Percentiles rank a stretch among this genome's conserved stretches.
These are phyloP conservation scores for Olivierus martensii DNA, from an alignment of 1,140 invertebrate species.

Conservation along the genomic window DNA sequence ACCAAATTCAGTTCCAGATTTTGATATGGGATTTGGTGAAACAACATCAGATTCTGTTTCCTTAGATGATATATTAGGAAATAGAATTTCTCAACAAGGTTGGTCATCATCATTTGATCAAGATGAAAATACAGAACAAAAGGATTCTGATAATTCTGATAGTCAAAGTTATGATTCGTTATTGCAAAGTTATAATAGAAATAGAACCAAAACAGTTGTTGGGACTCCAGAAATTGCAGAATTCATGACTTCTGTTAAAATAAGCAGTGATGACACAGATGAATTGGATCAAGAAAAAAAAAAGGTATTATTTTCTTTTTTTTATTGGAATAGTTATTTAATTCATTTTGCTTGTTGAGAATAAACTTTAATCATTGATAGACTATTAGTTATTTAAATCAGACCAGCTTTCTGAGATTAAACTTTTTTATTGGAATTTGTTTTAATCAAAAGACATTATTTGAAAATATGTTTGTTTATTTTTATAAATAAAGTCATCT, in stretches of 20 bases:
- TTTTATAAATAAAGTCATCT: too few species aligned
- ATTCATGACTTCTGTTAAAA: slow-evolving; percentile 8
- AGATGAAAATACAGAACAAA: slow-evolving; percentile 26
- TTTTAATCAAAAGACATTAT: too few species aligned
- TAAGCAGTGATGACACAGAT: slow-evolving; percentile 3
- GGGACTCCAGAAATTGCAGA: slow-evolving; percentile 17
- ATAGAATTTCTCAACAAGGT: slow-evolving; percentile 45
- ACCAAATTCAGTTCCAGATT: slow-evolving; percentile 15
- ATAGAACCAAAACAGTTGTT: slow-evolving; percentile 9
- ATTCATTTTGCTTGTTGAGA: too few species aligned
- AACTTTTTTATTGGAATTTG: too few species aligned
- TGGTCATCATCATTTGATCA: slow-evolving; percentile 51
- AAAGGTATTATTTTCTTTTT: not conserved
- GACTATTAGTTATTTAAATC: too few species aligned
- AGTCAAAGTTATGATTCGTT: slow-evolving; percentile 27
- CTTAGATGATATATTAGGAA: slow-evolving; percentile 35
- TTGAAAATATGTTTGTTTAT: too few species aligned
- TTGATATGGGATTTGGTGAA: slow-evolving; percentile 4
- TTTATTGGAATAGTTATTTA: not conserved
- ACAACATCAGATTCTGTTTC: slow-evolving; percentile 19
- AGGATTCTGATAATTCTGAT: not conserved
- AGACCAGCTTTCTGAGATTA: too few species aligned
- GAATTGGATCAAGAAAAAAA: not conserved
- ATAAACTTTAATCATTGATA: too few species aligned
- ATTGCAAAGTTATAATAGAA: slow-evolving; percentile 26